Evolutionary conservation across 2,113 vertebrate species (phyloP), one percentile per base, ranked within the genome.

Genomic region (Scytalopus superciliaris): DNA sequence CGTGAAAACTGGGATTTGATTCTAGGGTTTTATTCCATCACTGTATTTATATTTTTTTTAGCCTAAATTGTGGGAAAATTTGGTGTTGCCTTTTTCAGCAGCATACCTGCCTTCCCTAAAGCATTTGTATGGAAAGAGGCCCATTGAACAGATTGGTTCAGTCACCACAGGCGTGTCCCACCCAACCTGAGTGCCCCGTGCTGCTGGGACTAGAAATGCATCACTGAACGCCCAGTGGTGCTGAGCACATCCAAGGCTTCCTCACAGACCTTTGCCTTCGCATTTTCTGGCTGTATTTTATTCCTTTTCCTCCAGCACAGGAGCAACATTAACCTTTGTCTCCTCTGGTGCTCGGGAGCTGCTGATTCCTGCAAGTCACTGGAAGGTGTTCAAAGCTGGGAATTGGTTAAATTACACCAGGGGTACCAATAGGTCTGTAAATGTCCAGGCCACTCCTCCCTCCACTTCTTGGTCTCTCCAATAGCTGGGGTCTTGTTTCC

Each of bases 361-460:
- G 33, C 50, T 72, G 47, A 35, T 56, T 76, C 68, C 73, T 40
- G 39, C 52, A 42, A 21, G 50, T 5, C 9, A 10, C 55, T 45
- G n/a, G 11, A 56, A 63, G n/a, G 8, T 4, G 5, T 14, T 42
- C 14, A 23, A 4, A 0, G 1, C 19, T 60, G 22, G 7, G 12
- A n/a, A 22, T 11, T 15, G 69, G 25, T 30, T 23, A 1, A 47
- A 12, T 15, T 72, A 14, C 39, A 70, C 10, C 22, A 31, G 25
- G 35, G 82, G 7, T 44, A 14, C 69, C 52, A 39, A 16, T 2
- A 50, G 55, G 25, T 15, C 42, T 62, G 14, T 4, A 12, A 14
- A 2, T 15, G 30, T 17, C 60, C 47, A 67, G 57, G 31, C 19
- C 37, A 1, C 62, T 53, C 49, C 28, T 16, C 14, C 19, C 44